A percentile compares a stretch with the other conserved stretches of the same genome.
phyloP scores from a whole-genome alignment of 2,797 vertebrate genomes.

The Eulemur mongoz region DNA sequence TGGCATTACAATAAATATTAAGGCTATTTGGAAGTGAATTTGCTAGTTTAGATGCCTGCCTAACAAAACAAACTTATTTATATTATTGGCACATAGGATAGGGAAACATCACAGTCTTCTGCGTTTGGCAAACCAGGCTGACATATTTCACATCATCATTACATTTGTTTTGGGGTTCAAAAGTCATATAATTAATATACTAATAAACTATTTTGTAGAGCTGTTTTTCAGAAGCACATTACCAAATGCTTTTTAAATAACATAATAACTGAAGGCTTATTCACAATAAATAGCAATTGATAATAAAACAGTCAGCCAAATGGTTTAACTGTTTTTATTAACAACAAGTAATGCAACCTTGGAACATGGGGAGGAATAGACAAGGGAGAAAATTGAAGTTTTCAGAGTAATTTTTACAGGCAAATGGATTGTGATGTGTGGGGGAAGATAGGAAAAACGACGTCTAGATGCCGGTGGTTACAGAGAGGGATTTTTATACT shows the following conservation, averaged over 20 bases:
- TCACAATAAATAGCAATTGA: conserved; percentile 74
- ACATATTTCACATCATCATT: conserved; percentile 63
- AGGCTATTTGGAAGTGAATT: conserved; percentile 83
- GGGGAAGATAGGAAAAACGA: conserved; percentile 31
- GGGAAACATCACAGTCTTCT: conserved; percentile 35
- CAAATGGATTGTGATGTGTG: conserved; percentile 48
- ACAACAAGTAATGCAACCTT: neutral
- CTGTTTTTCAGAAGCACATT: conserved; percentile 64
- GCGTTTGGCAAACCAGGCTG: conserved; percentile 61
- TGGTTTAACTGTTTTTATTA: conserved; percentile 37
- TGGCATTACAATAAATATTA: conserved; percentile 84
- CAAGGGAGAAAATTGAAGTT: conserved; percentile 63
- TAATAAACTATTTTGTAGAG: conserved; percentile 73
- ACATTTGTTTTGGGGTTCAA: conserved; percentile 67
- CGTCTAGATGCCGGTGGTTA: neutral
- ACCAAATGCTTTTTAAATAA: conserved; percentile 75
- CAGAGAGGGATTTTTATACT: neutral
- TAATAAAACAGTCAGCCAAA: conserved; percentile 9
- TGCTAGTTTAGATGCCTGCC: conserved; percentile 74
- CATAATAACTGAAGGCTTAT: conserved; percentile 75
- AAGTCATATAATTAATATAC: conserved; percentile 71
- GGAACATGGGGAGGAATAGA: conserved; percentile 31
- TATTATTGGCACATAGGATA: conserved; percentile 69
- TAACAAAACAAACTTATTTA: conserved; percentile 77
- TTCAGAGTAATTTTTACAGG: conserved; percentile 46